These are phyloP conservation scores for Merluccius polli DNA, from an alignment of 2,797 vertebrate genomes.

Conservation along the genomic window DNA sequence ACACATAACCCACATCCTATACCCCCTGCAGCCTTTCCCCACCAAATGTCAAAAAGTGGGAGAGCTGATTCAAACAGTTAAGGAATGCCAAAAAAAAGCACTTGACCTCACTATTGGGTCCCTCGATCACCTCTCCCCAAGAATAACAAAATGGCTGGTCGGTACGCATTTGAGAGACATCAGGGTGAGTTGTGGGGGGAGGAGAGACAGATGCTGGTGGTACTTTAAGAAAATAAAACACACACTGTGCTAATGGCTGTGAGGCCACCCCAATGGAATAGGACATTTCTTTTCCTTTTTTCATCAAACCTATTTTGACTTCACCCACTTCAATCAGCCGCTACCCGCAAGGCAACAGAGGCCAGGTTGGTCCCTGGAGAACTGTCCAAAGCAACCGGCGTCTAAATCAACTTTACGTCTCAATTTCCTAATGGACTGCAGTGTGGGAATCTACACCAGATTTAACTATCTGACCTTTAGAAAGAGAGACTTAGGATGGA, in stretches of 20 bases:
- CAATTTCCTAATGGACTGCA: not conserved
- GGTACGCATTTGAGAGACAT: slow-evolving; percentile 6
- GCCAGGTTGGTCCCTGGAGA: slow-evolving; percentile 33
- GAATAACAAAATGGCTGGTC: slow-evolving; percentile 12
- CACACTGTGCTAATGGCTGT: slow-evolving; percentile 18
- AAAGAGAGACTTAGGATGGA: not conserved
- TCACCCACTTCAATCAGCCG: slow-evolving; percentile 28
- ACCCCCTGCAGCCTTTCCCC: slow-evolving; percentile 34
- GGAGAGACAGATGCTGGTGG: slow-evolving; percentile 31
- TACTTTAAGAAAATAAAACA: slow-evolving; percentile 42
- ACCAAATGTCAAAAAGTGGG: slow-evolving; percentile 28
- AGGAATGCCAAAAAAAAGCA: slow-evolving; percentile 45
- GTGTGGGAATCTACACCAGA: slow-evolving; percentile 2
- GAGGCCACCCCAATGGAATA: slow-evolving; percentile 19
- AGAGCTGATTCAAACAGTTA: slow-evolving; percentile 28
- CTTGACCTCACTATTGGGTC: slow-evolving; percentile 36
- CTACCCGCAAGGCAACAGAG: slow-evolving; percentile 28
- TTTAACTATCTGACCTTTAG: not conserved
- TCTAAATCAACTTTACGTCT: slow-evolving; percentile 14
- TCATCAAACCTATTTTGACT: slow-evolving; percentile 31
- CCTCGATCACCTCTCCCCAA: slow-evolving; percentile 19
- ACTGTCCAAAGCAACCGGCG: slow-evolving; percentile 9
- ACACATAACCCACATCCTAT: slow-evolving; percentile 32
- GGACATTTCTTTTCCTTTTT: slow-evolving; percentile 8
- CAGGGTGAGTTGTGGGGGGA: not conserved